Percentiles rank a stretch among this genome's conserved stretches.
These are phyloP conservation scores for Linyphia triangularis DNA, from an alignment of 2,888 invertebrate species.

Conservation along the genomic window DNA sequence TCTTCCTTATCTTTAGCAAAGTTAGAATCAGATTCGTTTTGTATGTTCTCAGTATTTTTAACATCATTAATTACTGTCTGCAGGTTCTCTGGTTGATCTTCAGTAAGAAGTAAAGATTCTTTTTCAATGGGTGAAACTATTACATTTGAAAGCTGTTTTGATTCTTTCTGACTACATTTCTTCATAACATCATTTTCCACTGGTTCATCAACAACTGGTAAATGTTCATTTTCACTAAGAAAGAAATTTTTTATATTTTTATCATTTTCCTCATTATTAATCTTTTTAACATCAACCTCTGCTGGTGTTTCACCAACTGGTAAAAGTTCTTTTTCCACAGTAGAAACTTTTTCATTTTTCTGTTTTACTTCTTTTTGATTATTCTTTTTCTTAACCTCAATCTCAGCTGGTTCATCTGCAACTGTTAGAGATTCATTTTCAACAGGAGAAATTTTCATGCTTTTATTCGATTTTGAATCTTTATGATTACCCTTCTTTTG, in stretches of 20 bases:
- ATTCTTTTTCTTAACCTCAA: not conserved
- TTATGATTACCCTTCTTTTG: not conserved
- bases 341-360: too few species aligned
- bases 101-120: too few species aligned
- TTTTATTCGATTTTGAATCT: not conserved
- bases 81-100: too few species aligned
- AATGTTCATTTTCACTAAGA: too few species aligned
- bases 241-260: too few species aligned
- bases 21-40: not conserved
- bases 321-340: too few species aligned
- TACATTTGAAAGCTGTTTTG: slow-evolving; percentile 6
- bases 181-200: slow-evolving; percentile 25
- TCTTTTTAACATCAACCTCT: too few species aligned
- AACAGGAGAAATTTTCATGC: not conserved
- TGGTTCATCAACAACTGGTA: not conserved
- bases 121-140: slow-evolving; percentile 6
- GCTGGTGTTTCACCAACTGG: too few species aligned
- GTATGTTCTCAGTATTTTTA: not conserved
- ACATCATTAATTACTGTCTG: not conserved
- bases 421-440: not conserved
- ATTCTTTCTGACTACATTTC: not conserved
- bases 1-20: not conserved
- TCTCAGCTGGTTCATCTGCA: too few species aligned
- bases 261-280: too few species aligned
- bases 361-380: too few species aligned